Evolutionary conservation across 2,113 vertebrate genomes (phyloP), one percentile per base, ranked within the genome.

Genomic region (Sebastes fasciatus): DNA sequence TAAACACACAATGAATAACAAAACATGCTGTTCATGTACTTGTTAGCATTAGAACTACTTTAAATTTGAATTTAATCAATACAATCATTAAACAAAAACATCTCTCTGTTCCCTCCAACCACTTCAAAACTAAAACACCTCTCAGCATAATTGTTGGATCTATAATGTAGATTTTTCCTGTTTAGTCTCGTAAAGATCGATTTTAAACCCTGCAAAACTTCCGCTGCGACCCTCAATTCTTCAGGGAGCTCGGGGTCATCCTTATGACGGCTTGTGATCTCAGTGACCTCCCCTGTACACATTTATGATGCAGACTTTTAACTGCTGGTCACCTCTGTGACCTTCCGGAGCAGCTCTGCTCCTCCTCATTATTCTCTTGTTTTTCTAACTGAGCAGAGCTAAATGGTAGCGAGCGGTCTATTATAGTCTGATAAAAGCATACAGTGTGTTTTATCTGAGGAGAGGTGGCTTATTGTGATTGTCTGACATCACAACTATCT

Each of bases 181-280:
- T 52, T 34, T 11, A 10, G 58, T 49, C 14, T n/a, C 43, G 51
- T 14, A 55, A 63, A 73, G 21, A 84, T 86, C 0, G 1, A 17
- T 82, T 60, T 51, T 23, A 6, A 34, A 11, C 7, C 21, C 16
- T 46, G 4, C 9, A 21, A 68, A 74, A 62, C n/a, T 8, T 62
- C 17, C 19, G 8, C 26, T 26, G 14, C 21, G 54, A 52, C 60
- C 46, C 46, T 46, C 13, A 19, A 1, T 46, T 68, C 34, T 51
- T 63, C 69, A 52, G 48, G 70, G 21, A 55, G 45, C 69, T 60
- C 5, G 16, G 43, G 54, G 69, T 83, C 82, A 74, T 80, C 52
- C 77, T 78, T 51, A 49, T 61, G 77, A 79, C 83, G 77, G 40
- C 40, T 42, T 57, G 45, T 72, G 79, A 80, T 55, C 64, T 10